phyloP scores from a whole-genome alignment of 2,797 vertebrate genomes.

The Tadarida brasiliensis region DNA sequence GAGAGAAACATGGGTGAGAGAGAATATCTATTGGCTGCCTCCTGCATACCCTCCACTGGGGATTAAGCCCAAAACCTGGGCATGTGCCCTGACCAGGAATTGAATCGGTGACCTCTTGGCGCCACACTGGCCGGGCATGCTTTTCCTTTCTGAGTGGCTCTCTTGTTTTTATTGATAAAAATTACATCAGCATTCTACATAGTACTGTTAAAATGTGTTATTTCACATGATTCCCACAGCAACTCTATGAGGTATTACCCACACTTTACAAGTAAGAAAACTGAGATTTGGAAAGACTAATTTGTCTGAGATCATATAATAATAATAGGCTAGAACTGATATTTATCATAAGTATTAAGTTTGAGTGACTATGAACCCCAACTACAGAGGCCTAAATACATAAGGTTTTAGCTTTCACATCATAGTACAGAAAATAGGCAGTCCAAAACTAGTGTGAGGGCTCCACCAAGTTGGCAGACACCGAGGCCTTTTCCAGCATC shows the following conservation, averaged over 20 bases:
- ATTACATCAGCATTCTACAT: background rate
- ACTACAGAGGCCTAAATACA: background rate
- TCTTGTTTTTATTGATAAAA: conserved; percentile 13
- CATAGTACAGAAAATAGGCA: conserved; percentile 8
- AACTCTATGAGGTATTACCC: background rate
- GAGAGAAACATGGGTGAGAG: no score
- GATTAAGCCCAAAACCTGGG: no score
- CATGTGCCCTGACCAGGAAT: no score
- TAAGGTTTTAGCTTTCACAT: background rate
- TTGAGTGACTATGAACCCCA: background rate
- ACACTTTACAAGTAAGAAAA: conserved; percentile 10
- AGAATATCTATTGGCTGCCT: no score
- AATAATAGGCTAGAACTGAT: background rate
- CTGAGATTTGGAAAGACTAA: conserved; percentile 9
- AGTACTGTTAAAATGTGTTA: background rate
- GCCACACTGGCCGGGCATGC: no score
- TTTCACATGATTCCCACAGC: conserved; percentile 40
- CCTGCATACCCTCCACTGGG: no score
- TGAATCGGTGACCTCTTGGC: no score
- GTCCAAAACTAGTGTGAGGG: background rate
- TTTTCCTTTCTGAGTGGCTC: conserved; percentile 7
- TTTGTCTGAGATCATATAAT: conserved; percentile 1
- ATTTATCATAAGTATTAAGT: background rate
- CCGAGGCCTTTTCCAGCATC: background rate
- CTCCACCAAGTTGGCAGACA: background rate